Base-by-base conservation (phyloP, 2,888 invertebrate species). In the Euphydryas editha region DNA sequence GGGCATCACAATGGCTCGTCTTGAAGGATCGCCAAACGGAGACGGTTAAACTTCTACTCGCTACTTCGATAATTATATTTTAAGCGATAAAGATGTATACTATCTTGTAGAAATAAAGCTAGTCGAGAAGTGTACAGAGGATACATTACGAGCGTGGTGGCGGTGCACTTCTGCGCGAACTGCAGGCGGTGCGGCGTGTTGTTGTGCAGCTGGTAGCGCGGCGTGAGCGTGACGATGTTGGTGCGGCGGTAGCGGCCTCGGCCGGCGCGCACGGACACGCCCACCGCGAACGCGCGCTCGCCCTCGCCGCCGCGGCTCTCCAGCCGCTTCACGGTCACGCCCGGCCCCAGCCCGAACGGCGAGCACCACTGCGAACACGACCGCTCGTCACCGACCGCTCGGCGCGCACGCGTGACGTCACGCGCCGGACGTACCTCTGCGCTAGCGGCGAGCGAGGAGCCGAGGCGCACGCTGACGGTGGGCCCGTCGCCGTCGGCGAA, bases 121-220 rank as follows among this genome's bases (percentile, higher is more conserved):
- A 39, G 7, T 10, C 15, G 24, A 51, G 1, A 30, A 44, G 21
- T 21, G 39, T 8, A 15, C 24, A 13, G 37, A 17, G 20, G 46
- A 10, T 44, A 64, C 51, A 39, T 47, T 94, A 96, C 96, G 72
- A 95, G 92, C 46, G 95, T 95, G 24, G 95, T 95, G 7, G 96
- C 95, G 76, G 96, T 95, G 86, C 97, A 97, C 81, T 95, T 95
- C 90, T 99, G 99, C 61, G 98, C 96, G 83, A 99, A 96, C 81
- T 97, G 96, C 76, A 99, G 92, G 61, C 95, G 95, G 77, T 94
- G 94, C 17, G 94, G 90, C 69, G 95, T 98, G 84, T 96, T 95
- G 91, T 99, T 99, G 89, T 98, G 97, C 66, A 99, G 93, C 86
- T 98, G 97, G 91, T 96, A 99, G 73, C 98, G 94, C 44, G 99